A percentile compares a stretch with the other conserved stretches of the same genome.
phyloP scores from a whole-genome alignment of 2,888 invertebrate genomes.

The Heteromyza rotundicornis region DNA sequence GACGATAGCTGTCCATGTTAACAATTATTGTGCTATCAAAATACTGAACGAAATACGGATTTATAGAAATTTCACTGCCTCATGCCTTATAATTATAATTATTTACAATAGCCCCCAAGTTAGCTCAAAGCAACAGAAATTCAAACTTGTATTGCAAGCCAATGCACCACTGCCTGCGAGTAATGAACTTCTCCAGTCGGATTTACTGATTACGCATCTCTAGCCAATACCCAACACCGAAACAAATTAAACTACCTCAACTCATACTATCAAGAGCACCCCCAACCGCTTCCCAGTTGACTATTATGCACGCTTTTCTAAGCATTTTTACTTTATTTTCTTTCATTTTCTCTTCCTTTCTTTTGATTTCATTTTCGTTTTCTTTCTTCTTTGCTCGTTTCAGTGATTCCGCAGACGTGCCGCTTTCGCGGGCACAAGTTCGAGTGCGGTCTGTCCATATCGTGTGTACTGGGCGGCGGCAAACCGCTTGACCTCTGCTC shows the following conservation, averaged over 20 bases:
- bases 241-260: not conserved
- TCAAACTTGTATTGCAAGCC: no score
- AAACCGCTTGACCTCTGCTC: constrained; percentile 89
- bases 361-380: constrained; percentile 15
- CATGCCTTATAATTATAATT: no score
- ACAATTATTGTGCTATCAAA: no score
- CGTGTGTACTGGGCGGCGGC: constrained; percentile 87
- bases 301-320: not conserved
- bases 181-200: constrained; percentile 8
- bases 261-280: no score
- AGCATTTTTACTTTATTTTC: not conserved
- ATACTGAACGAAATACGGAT: no score
- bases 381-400: constrained; percentile 63
- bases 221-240: no score
- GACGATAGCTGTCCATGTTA: no score
- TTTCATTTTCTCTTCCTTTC: constrained; percentile 16
- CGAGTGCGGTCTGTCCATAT: constrained; percentile 88
- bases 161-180: not conserved
- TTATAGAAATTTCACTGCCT: no score
- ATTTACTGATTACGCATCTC: not conserved
- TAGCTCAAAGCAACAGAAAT: no score
- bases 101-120: no score
- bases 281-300: not conserved
- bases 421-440: constrained; percentile 85
- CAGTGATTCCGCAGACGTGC: constrained; percentile 89